Base-by-base conservation (phyloP, 2,888 invertebrate species). In the Thera britannica region DNA sequence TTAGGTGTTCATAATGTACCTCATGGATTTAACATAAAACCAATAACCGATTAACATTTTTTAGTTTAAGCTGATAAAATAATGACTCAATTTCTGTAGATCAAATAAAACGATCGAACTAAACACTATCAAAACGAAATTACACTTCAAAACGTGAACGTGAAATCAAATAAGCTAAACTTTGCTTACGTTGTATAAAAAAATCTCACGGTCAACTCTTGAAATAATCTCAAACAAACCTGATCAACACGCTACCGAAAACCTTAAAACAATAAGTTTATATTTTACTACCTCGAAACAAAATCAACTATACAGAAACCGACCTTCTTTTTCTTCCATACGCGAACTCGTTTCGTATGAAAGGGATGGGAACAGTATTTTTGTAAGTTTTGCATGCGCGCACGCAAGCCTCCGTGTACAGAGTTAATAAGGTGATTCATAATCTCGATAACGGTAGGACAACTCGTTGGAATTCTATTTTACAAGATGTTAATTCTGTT, bases 351-450 rank as follows among this genome's bases (percentile, higher is more conserved):
- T 2, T 12, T 54, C 2, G 73, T 73, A 66, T 41, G 78, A 83
- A 68, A 61, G 74, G 72, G 84, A 83, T 38, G 60, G 64, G 44
- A 62, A 65, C 71, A 72, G 38, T 68, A 75, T 73, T 70, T 68
- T 74, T 59, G 66, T 72, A 72, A 69, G 73, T 76, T 77, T 72
- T 85, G 84, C 88, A 88, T 86, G 85, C 81, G 81, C 75, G 76
- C 79, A 76, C 80, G 82, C 82, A 81, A 73, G 71, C 67, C 75
- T 75, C 72, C 77, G 78, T 82, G 83, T 79, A 76, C 76, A 60
- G 77, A 75, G 79, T 82, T 87, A 86, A 86, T 86, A 88, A 86
- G 86, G 77, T 77, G 83, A 83, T 86, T 82, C 84, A 79, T 82
- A 79, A 73, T 63, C 63, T 44, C 76, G 82, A 82, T 87, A 88